These are phyloP conservation scores for Drosophila mettleri DNA, from an alignment of 2,888 invertebrate genomes.

Conservation along the genomic window DNA sequence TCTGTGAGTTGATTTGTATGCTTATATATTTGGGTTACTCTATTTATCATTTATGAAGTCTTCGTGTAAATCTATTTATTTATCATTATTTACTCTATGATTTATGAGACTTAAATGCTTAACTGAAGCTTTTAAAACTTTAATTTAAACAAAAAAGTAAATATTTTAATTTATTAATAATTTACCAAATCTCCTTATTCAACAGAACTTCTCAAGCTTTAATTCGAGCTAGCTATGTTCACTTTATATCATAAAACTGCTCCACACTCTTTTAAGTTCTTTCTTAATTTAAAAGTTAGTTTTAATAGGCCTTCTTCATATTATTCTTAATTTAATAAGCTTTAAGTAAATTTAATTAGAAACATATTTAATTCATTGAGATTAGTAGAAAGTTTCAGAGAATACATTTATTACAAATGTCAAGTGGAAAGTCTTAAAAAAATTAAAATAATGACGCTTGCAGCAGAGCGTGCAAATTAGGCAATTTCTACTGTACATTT, in stretches of 20 bases:
- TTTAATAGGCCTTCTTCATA: background rate
- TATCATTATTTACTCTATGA: too few species aligned
- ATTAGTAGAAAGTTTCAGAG: background rate
- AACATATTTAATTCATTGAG: background rate
- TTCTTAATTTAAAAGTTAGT: background rate
- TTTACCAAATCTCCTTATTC: background rate
- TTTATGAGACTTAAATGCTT: too few species aligned
- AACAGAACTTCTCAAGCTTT: background rate
- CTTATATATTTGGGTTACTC: too few species aligned
- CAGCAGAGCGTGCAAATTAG: conserved; percentile 36
- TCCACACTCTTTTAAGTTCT: background rate
- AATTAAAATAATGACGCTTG: conserved; percentile 1
- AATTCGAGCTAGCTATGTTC: too few species aligned
- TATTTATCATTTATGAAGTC: too few species aligned
- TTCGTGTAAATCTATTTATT: too few species aligned
- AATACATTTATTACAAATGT: background rate
- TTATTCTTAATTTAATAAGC: background rate
- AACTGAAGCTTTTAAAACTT: too few species aligned
- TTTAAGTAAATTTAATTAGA: conserved; percentile 3
- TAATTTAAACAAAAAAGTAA: too few species aligned
- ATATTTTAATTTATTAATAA: too few species aligned
- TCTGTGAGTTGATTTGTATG: too few species aligned
- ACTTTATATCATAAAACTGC: background rate
- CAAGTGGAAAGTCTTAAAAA: background rate
- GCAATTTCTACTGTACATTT: conserved; percentile 47